Conservation (phyloP, 2,888 invertebrate genomes). For the Serripes groenlandicus region DNA sequence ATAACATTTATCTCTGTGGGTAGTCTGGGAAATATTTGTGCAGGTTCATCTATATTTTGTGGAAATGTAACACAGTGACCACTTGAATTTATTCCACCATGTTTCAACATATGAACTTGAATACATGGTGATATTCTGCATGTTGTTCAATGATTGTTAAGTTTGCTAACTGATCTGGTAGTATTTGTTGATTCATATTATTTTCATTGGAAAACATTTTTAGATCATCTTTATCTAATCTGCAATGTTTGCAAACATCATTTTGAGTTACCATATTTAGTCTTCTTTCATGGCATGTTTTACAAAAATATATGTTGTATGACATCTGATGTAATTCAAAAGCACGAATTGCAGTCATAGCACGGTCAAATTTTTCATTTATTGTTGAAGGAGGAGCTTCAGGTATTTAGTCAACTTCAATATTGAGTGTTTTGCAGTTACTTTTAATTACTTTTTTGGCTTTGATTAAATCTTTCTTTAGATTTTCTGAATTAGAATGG, state of each 20-base stretch:
- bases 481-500: too few relatives aligned
- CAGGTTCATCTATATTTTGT: conserved; percentile 59
- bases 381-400: neutral
- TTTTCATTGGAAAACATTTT: conserved; percentile 62
- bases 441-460: neutral
- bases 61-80: conserved; percentile 61
- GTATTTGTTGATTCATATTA: conserved; percentile 48
- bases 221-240: conserved; percentile 33
- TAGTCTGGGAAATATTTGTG: conserved; percentile 29
- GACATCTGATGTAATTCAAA: conserved; percentile 59
- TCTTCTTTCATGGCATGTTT: neutral
- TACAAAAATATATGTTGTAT: neutral
- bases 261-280: neutral
- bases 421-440: neutral
- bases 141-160: conserved; percentile 52
- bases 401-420: neutral
- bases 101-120: conserved; percentile 48
- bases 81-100: conserved; percentile 38
- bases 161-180: conserved; percentile 16
- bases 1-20: conserved; percentile 50
- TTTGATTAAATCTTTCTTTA: neutral
- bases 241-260: neutral
- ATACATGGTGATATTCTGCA: conserved; percentile 34
- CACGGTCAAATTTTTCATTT: conserved; percentile 16
- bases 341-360: conserved; percentile 31